Percentiles rank a stretch among this genome's conserved stretches.
These are phyloP conservation scores for Theristicus caerulescens DNA, from an alignment of 2,113 vertebrate species.

Conservation along the genomic window DNA sequence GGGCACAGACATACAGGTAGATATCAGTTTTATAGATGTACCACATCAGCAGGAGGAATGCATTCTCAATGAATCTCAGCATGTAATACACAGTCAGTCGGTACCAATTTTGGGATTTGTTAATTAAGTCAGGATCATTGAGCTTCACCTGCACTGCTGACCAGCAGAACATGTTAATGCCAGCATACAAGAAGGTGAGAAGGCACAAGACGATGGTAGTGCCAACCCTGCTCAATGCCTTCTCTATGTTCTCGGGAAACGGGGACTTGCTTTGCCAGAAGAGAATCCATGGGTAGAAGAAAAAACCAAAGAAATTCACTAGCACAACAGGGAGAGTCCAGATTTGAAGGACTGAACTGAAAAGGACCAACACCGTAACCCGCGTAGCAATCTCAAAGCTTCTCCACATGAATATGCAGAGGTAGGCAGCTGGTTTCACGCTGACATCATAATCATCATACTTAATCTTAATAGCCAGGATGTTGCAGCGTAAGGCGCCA, in stretches of 20 bases:
- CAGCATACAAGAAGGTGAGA: conserved; percentile 93
- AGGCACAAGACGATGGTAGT: conserved; percentile 91
- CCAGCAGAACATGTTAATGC: conserved; percentile 99
- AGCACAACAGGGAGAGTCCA: conserved; percentile 87
- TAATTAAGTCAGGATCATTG: conserved; percentile 90
- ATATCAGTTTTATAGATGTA: conserved; percentile 87
- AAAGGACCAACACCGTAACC: conserved; percentile 90
- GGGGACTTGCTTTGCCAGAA: conserved; percentile 93
- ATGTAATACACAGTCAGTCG: conserved; percentile 87
- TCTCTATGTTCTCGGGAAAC: conserved; percentile 95
- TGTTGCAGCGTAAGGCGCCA: conserved; percentile 95
- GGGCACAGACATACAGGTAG: conserved; percentile 85
- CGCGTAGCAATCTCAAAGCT: conserved; percentile 95
- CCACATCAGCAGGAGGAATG: conserved; percentile 89
- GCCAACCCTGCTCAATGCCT: conserved; percentile 88
- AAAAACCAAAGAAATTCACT: conserved; percentile 87
- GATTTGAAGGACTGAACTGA: conserved; percentile 90
- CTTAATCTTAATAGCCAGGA: conserved; percentile 96
- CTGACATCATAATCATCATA: conserved; percentile 92
- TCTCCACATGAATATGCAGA: conserved; percentile 95
- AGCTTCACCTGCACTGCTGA: conserved; percentile 93
- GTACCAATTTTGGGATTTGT: conserved; percentile 93
- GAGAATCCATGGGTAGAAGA: conserved; percentile 89
- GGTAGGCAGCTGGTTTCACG: conserved; percentile 86
- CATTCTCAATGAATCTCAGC: conserved; percentile 90